Evolutionary conservation across 2,113 vertebrate species (phyloP).

Genomic region (Tetrao urogallus): DNA sequence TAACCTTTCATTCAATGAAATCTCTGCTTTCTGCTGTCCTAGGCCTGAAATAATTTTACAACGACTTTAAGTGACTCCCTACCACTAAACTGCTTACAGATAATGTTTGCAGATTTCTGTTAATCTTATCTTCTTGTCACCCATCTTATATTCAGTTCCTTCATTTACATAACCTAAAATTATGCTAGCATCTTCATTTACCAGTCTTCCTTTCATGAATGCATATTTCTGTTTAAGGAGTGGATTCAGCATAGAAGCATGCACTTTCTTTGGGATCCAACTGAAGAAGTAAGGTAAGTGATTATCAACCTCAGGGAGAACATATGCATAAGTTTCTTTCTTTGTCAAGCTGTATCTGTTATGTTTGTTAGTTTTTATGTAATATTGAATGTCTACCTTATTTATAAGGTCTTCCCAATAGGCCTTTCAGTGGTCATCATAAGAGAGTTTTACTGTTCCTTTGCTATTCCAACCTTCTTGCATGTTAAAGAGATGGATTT

Average conservation of each 20-base stretch:
- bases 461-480: not conserved
- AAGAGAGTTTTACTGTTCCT: not conserved
- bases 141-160: not conserved
- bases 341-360: not conserved
- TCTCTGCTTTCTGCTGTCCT: not conserved
- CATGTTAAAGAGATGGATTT: not conserved
- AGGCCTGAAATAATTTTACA: not conserved
- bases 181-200: not conserved
- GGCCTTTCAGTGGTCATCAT: not conserved
- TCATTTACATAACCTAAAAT: not conserved
- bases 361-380: not conserved
- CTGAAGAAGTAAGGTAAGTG: fast-evolving
- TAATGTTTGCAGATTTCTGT: not conserved
- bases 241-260: not conserved
- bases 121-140: not conserved
- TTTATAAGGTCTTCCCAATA: not conserved
- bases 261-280: not conserved
- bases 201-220: not conserved
- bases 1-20: not conserved
- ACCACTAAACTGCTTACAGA: not conserved
- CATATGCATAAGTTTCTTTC: fast-evolving
- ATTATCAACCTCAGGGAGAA: not conserved
- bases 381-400: not conserved
- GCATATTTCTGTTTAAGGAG: not conserved
- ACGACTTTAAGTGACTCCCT: not conserved